Conservation (phyloP, 2,113 vertebrate genomes). For the Naja naja region DNA sequence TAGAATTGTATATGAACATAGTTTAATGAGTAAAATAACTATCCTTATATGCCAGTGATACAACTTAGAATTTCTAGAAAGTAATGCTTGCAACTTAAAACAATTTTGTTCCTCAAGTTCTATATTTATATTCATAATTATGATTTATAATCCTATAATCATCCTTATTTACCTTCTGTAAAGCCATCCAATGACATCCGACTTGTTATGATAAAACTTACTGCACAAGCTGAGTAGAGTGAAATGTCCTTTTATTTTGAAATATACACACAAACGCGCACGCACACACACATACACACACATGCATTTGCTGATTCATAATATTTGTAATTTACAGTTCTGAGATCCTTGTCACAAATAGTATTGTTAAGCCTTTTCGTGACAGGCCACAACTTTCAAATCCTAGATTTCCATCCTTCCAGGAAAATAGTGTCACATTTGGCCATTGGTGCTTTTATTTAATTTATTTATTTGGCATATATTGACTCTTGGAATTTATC, state of each 20-base stretch:
- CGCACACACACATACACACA: too few relatives aligned
- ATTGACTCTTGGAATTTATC: background rate
- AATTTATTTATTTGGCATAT: background rate
- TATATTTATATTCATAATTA: background rate
- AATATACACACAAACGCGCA: too few relatives aligned
- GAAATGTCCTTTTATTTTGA: background rate
- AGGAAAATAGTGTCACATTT: background rate
- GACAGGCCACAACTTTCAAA: too few relatives aligned
- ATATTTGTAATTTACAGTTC: background rate
- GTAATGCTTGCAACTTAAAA: background rate
- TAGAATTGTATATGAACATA: background rate
- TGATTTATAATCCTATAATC: background rate
- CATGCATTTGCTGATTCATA: background rate
- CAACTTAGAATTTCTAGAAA: background rate
- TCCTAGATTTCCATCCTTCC: too few relatives aligned
- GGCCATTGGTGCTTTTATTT: background rate
- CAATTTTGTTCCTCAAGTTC: background rate
- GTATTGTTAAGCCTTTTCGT: too few relatives aligned
- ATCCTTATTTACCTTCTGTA: background rate
- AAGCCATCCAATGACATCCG: background rate
- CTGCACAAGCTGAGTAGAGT: background rate
- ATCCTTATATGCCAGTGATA: background rate
- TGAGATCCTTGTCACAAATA: too few relatives aligned
- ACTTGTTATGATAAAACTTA: background rate
- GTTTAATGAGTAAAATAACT: background rate